Evolutionary conservation across 2,113 vertebrate genomes (phyloP).

Genomic region (pig (Sus scrofa)): DNA sequence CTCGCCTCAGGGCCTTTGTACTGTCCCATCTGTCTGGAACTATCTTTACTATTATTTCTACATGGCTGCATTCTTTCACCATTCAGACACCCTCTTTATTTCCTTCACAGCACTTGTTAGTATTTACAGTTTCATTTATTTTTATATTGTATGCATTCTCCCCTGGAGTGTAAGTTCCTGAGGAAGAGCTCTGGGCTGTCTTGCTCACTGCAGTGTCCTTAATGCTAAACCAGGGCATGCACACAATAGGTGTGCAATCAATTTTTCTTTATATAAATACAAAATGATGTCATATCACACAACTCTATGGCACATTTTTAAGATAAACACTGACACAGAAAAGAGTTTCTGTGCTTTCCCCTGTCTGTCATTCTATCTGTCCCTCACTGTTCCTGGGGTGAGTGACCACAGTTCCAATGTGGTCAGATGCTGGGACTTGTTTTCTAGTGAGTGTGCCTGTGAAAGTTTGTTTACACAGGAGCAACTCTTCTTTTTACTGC

Average conservation of each 20-base stretch:
- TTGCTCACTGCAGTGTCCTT: background rate
- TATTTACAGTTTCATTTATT: background rate
- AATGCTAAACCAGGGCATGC: background rate
- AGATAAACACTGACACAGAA: background rate
- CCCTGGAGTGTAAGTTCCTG: background rate
- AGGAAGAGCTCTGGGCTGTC: background rate
- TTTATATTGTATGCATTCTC: background rate
- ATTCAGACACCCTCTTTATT: background rate
- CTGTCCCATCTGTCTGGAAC: background rate
- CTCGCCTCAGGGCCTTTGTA: background rate
- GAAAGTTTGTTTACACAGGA: background rate
- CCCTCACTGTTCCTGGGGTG: background rate
- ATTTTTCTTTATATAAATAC: background rate
- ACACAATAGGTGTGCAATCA: too few species aligned
- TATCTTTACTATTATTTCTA: background rate
- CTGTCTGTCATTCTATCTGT: background rate
- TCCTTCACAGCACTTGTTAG: background rate
- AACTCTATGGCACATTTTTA: background rate
- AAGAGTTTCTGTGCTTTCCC: background rate
- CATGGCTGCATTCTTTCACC: background rate
- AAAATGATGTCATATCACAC: background rate
- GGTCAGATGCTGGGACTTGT: background rate
- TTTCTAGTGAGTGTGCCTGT: background rate
- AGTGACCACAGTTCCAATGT: background rate
- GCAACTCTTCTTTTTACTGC: background rate